Conservation (phyloP, 2,888 invertebrate genomes). For the Pyrrhia umbra region DNA sequence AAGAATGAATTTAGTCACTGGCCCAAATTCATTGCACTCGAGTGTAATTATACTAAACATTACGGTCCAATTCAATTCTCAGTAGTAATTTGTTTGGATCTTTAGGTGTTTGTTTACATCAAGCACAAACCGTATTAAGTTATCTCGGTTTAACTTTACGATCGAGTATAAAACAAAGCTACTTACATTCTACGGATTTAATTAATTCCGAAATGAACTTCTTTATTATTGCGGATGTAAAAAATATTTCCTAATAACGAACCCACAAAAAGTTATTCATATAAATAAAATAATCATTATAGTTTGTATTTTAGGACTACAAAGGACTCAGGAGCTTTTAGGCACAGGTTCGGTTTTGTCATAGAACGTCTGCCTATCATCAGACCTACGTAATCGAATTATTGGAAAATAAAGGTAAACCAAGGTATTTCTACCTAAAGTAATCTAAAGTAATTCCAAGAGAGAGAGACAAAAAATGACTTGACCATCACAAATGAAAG, state of each 20-base stretch:
- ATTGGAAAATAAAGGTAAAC: constrained; percentile 14
- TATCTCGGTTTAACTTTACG: constrained; percentile 18
- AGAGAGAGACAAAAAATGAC: constrained; percentile 25
- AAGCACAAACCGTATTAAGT: not conserved
- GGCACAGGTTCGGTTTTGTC: not conserved
- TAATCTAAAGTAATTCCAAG: constrained; percentile 18
- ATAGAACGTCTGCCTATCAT: not conserved
- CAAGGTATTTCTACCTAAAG: constrained; percentile 2
- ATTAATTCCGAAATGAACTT: constrained; percentile 10
- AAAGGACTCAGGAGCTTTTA: not conserved
- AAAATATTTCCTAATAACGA: too few species aligned
- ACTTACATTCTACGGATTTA: constrained; percentile 19
- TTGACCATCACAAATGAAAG: constrained; percentile 40
- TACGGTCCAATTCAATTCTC: too few species aligned
- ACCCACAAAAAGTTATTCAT: too few species aligned
- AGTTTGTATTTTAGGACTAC: not conserved
- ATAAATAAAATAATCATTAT: not conserved
- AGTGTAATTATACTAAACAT: not conserved
- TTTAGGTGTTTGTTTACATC: not conserved
- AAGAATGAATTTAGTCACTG: not conserved
- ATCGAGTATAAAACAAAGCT: not conserved
- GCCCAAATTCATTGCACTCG: not conserved
- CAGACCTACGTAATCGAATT: constrained; percentile 5
- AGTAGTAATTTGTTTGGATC: not conserved
- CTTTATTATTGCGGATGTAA: not conserved